phyloP scores from a whole-genome alignment of 2,797 vertebrate genomes.

The Nyctalus aviator region DNA sequence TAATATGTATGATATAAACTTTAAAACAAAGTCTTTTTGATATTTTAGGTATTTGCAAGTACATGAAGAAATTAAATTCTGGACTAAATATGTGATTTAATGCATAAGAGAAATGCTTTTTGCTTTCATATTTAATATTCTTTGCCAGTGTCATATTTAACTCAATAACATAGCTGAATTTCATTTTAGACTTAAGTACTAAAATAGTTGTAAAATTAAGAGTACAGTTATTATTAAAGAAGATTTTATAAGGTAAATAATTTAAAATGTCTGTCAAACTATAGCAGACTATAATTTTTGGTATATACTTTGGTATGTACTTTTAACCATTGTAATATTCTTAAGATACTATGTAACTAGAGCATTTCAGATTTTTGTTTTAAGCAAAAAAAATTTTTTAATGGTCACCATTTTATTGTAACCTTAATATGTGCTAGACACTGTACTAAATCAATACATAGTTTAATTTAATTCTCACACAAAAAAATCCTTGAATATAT shows the following conservation, averaged over 20 bases:
- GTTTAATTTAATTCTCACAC: neutral
- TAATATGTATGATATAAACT: slow-evolving; percentile 14
- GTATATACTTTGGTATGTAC: neutral
- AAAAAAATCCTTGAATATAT: neutral
- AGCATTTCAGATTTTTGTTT: slow-evolving; percentile 31
- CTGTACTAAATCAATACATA: neutral
- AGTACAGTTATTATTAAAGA: neutral
- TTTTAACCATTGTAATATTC: neutral
- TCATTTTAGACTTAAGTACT: slow-evolving; percentile 19
- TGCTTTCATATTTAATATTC: slow-evolving; percentile 15
- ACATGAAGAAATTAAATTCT: neutral
- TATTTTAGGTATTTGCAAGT: slow-evolving; percentile 19
- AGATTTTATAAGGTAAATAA: slow-evolving; percentile 47
- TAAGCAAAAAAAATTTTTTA: neutral
- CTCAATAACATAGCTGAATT: neutral
- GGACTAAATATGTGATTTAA: slow-evolving; percentile 29
- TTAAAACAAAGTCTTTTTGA: neutral
- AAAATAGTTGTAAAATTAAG: neutral
- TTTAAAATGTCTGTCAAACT: slow-evolving; percentile 21
- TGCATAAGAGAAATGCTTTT: slow-evolving; percentile 6
- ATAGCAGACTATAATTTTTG: neutral
- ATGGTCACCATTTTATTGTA: neutral
- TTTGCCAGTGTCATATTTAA: neutral
- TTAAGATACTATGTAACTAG: slow-evolving; percentile 43
- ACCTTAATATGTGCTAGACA: neutral